These are phyloP conservation scores for Danio kyathit DNA, from an alignment of 2,797 vertebrate genomes.

Conservation along the genomic window DNA sequence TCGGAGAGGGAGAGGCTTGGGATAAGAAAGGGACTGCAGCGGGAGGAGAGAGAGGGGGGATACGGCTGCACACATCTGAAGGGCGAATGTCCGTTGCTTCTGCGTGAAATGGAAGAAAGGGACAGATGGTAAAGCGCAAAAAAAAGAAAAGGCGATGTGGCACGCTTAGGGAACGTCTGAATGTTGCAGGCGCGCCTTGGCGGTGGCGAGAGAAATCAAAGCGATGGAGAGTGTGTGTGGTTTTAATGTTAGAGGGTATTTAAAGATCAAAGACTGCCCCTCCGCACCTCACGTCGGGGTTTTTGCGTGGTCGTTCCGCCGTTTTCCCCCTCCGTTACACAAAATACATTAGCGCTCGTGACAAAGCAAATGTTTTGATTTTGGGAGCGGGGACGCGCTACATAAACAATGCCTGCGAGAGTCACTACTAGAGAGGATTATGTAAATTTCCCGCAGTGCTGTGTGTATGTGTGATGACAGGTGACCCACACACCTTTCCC, in stretches of 20 bases:
- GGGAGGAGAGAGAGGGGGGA: conserved; percentile 56
- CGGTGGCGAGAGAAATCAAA: conserved; percentile 68
- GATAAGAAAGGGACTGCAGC: conserved; percentile 73
- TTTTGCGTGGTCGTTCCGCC: conserved; percentile 66
- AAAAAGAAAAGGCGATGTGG: conserved; percentile 67
- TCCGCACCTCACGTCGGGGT: conserved; percentile 65
- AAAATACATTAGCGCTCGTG: conserved; percentile 3
- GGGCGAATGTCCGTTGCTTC: conserved; percentile 78
- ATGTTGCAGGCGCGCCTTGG: conserved; percentile 66
- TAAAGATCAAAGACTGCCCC: conserved; percentile 81
- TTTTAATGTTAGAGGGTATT: conserved; percentile 83
- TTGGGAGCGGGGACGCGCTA: conserved; percentile 58
- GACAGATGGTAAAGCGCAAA: conserved; percentile 79
- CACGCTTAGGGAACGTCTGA: conserved; percentile 77
- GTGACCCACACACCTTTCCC: conserved; percentile 46
- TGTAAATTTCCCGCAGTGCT: conserved; percentile 64
- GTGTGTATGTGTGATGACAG: conserved; percentile 49
- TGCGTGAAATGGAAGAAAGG: conserved; percentile 84
- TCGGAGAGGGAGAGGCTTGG: conserved; percentile 61
- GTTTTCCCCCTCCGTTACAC: conserved; percentile 51
- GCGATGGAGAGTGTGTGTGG: conserved; percentile 72
- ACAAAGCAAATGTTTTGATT: conserved; percentile 66
- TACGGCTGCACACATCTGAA: conserved; percentile 79
- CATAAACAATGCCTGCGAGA: conserved; percentile 60
- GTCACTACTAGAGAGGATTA: conserved; percentile 56